Percentiles rank a stretch among this genome's conserved stretches.
phyloP scores from a whole-genome alignment of 1,140 invertebrate species.

The Papilio helenus region DNA sequence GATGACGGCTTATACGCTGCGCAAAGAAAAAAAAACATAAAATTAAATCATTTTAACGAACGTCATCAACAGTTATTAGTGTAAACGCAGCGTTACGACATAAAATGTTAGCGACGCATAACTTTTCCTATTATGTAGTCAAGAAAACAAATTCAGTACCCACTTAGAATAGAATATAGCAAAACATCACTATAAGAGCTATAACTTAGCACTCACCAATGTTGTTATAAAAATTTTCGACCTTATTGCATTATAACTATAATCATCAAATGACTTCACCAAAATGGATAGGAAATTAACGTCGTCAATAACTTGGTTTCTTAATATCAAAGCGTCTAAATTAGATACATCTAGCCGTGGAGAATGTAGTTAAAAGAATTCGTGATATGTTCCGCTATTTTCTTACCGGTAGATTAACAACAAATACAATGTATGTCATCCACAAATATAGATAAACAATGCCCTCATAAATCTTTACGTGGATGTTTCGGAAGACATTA shows the following conservation, averaged over 20 bases:
- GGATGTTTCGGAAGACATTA: constrained; percentile 11
- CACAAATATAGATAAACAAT: constrained; percentile 11
- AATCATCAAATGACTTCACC: neutral
- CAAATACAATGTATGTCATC: neutral
- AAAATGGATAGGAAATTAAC: neutral
- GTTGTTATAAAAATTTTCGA: neutral
- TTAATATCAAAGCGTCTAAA: constrained; percentile 20
- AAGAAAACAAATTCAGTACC: neutral
- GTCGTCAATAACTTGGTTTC: neutral
- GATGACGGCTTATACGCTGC: neutral
- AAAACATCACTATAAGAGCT: neutral
- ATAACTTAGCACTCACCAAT: neutral
- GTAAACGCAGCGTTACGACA: constrained; percentile 19
- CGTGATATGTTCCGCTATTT: constrained; percentile 2
- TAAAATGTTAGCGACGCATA: constrained; percentile 27
- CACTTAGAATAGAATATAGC: neutral
- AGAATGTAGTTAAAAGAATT: constrained; percentile 17
- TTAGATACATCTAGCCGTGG: neutral
- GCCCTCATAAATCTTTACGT: constrained; percentile 12
- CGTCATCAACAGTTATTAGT: constrained; percentile 28
- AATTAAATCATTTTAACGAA: constrained; percentile 36
- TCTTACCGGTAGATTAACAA: neutral
- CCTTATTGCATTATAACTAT: constrained; percentile 5
- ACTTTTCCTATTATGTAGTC: constrained; percentile 9
- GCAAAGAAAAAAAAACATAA: neutral